Evolutionary conservation across 53 echinoderm and acorn worm species (phyloP).

Genomic region (Arbacia lixula): DNA sequence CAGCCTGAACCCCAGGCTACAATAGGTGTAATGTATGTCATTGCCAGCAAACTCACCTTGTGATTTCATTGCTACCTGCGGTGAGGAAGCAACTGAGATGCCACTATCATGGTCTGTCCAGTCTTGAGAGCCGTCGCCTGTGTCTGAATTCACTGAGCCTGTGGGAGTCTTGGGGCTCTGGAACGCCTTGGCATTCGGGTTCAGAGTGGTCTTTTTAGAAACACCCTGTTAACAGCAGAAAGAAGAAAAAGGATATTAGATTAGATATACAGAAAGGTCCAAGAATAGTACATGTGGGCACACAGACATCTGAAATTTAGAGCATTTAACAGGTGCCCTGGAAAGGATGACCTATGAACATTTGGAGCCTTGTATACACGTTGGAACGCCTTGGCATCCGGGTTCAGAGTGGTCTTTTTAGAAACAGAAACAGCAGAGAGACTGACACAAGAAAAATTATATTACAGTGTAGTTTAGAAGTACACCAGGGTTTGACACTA

Average conservation of each 20-base stretch:
- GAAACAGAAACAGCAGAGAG: slow-evolving; percentile 45
- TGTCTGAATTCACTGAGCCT: slow-evolving; percentile 84
- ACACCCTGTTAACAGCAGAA: slow-evolving; percentile 66
- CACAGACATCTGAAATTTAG: too few species aligned
- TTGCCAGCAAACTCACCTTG: slow-evolving; percentile 64
- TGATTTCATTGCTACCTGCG: slow-evolving; percentile 97
- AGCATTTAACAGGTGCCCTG: too few species aligned
- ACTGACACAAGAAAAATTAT: too few species aligned
- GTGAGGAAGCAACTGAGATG: slow-evolving; percentile 86
- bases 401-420: slow-evolving; percentile 95
- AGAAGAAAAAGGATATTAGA: not conserved
- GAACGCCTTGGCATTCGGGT: slow-evolving; percentile 99
- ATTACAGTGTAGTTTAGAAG: too few species aligned
- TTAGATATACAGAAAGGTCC: too few species aligned
- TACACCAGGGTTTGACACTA: too few species aligned
- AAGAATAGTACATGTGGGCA: too few species aligned
- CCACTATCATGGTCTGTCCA: slow-evolving; percentile 95
- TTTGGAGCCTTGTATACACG: too few species aligned
- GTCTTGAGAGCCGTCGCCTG: slow-evolving; percentile 80
- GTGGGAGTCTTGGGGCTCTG: slow-evolving; percentile 89
- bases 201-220: slow-evolving; percentile 91
- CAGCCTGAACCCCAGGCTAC: too few species aligned
- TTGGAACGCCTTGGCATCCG: slow-evolving; percentile 99
- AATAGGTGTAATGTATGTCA: not conserved
- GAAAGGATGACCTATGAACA: too few species aligned